A percentile compares a stretch with the other conserved stretches of the same genome.
Conservation (phyloP, 1,140 invertebrate species). For the Atta texana region DNA sequence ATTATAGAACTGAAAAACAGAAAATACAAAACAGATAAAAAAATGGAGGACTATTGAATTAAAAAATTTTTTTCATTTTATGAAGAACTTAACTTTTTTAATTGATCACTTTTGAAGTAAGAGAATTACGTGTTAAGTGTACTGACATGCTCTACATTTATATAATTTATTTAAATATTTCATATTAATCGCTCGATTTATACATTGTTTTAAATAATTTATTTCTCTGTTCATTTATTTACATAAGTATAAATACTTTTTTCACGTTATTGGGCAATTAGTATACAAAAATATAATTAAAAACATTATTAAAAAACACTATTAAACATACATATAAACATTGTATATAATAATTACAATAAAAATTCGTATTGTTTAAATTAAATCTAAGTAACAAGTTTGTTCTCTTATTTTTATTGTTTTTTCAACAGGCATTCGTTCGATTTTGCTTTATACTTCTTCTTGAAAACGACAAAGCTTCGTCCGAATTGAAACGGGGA, state of each 20-base stretch:
- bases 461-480: conserved; percentile 56
- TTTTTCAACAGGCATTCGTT: conserved; percentile 25
- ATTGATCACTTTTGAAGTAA: too few relatives aligned
- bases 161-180: background rate
- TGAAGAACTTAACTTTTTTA: too few relatives aligned
- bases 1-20: background rate
- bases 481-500: conserved; percentile 44
- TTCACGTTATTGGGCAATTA: background rate
- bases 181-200: background rate
- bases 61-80: too few relatives aligned
- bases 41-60: background rate
- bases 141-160: background rate
- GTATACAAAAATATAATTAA: background rate
- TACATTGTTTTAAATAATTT: background rate
- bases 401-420: conserved; percentile 11
- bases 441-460: background rate
- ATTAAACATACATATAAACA: too few relatives aligned
- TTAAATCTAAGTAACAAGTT: background rate
- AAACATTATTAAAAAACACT: too few relatives aligned
- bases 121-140: background rate
- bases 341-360: background rate
- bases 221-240: background rate
- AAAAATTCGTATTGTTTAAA: background rate
- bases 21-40: background rate
- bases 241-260: background rate